phyloP scores from a whole-genome alignment of 2,113 vertebrate genomes.

The Oryctolagus cuniculus region mOryCun1.1 NC_091453.1:18654001-18654500 shows the following conservation, averaged over 20 bases:
- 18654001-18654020: constrained; percentile 9
- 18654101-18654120: neutral
- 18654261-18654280: neutral
- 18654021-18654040: neutral
- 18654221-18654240: neutral
- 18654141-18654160: constrained; percentile 26
- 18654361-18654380: neutral
- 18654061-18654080: constrained; percentile 32
- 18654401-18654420: neutral
- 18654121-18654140: neutral
- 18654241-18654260: neutral
- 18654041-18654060: constrained; percentile 22
- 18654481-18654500: neutral
- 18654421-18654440: neutral
- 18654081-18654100: neutral
- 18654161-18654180: no score
- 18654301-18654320: neutral
- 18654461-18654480: neutral
- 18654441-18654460: neutral
- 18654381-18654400: neutral
- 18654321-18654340: no score
- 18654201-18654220: neutral
- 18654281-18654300: neutral
- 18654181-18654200: no score
- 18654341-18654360: neutral